A percentile compares a stretch with the other conserved stretches of the same genome.
Evolutionary conservation across 2,888 invertebrate genomes (phyloP).

Genomic region (Pterobdella sp.): DNA sequence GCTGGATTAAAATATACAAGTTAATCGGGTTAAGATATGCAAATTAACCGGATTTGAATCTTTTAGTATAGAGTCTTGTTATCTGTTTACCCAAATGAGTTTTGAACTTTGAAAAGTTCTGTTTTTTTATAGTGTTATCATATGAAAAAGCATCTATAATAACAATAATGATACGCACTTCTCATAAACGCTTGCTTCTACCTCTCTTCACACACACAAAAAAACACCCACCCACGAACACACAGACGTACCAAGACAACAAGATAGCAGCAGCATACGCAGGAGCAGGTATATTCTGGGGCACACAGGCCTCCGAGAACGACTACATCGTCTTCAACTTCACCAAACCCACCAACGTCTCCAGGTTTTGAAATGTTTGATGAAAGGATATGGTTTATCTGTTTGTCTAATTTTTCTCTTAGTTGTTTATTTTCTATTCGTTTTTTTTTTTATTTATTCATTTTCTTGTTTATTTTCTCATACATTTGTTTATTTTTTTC

Average conservation of each 20-base stretch:
- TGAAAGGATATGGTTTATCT: neutral
- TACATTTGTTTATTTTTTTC: neutral
- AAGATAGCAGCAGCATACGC: conserved; percentile 71
- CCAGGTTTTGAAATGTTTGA: conserved; percentile 61
- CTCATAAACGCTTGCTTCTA: neutral
- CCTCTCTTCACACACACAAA: neutral
- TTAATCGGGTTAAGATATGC: too few species aligned
- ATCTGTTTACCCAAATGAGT: too few species aligned
- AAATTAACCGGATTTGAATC: too few species aligned
- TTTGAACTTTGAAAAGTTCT: too few species aligned
- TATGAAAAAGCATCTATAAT: too few species aligned
- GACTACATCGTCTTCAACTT: conserved; percentile 75
- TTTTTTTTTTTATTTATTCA: neutral
- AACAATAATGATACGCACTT: too few species aligned
- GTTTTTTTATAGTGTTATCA: too few species aligned
- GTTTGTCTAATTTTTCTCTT: neutral
- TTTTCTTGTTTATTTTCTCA: neutral
- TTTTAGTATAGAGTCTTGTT: too few species aligned
- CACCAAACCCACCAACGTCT: conserved; percentile 59
- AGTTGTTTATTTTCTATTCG: neutral
- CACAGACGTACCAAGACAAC: conserved; percentile 70
- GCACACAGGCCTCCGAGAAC: conserved; percentile 71
- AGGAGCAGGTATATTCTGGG: conserved; percentile 86
- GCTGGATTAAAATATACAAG: too few species aligned
- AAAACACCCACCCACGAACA: conserved; percentile 60